Conservation (phyloP, 2,113 vertebrate genomes). For the Donacobius atricapilla region DNA sequence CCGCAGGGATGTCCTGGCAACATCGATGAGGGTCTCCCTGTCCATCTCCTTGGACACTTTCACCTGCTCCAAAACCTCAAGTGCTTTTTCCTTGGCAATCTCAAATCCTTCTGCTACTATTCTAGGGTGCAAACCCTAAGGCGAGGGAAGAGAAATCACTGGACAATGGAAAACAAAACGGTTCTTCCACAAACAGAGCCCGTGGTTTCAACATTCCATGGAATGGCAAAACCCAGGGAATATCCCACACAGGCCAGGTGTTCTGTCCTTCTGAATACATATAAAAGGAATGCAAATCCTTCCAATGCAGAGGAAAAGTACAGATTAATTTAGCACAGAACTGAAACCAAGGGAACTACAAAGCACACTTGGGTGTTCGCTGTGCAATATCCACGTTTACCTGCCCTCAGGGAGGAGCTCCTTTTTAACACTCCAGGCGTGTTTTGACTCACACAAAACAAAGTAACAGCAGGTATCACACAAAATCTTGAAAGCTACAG, state of each 20-base stretch:
- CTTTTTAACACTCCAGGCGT: accelerated
- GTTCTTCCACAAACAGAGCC: background rate
- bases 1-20: slow-evolving; percentile 91
- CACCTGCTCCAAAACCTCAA: slow-evolving; percentile 88
- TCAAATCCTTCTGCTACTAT: slow-evolving; percentile 96
- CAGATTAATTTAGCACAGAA: slow-evolving; percentile 78
- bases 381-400: slow-evolving; percentile 12
- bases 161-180: accelerated
- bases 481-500: background rate
- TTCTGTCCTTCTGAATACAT: slow-evolving; percentile 82
- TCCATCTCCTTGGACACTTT: slow-evolving; percentile 92
- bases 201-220: accelerated
- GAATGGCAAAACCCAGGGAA: background rate
- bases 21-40: slow-evolving; percentile 88
- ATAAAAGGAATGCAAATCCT: slow-evolving; percentile 70
- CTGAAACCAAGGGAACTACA: slow-evolving; percentile 75
- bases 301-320: slow-evolving; percentile 80
- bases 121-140: slow-evolving; percentile 92
- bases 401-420: background rate
- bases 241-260: background rate
- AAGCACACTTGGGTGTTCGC: slow-evolving; percentile 78
- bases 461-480: background rate
- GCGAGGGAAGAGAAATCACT: background rate
- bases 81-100: slow-evolving; percentile 89
- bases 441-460: background rate